Evolutionary conservation across 2,888 invertebrate genomes (phyloP).

Genomic region (Cephus rjabovi): DNA sequence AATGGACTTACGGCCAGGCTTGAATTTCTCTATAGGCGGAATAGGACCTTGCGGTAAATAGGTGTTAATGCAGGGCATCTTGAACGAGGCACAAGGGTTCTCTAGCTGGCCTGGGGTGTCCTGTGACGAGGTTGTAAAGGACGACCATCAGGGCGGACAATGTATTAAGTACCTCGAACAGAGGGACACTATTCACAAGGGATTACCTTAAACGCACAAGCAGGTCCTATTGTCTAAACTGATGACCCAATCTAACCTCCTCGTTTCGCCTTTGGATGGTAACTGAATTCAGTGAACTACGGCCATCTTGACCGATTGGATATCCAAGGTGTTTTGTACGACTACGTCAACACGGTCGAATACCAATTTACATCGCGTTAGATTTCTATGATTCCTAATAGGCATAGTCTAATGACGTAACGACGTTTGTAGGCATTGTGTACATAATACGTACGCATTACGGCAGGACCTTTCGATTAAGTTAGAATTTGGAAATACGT

Average conservation of each 20-base stretch:
- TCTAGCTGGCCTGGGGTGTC: slow-evolving; percentile 22
- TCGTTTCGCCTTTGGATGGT: not conserved
- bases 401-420: not conserved
- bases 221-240: slow-evolving; percentile 63
- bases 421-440: not conserved
- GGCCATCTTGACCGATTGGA: slow-evolving; percentile 49
- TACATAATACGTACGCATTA: not conserved
- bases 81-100: slow-evolving; percentile 28
- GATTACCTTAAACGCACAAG: slow-evolving; percentile 64
- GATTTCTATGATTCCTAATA: not conserved
- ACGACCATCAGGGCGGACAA: slow-evolving; percentile 57
- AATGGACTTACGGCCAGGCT: not conserved
- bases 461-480: not conserved
- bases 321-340: slow-evolving; percentile 10
- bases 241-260: slow-evolving; percentile 55
- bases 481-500: not conserved
- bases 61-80: slow-evolving; percentile 62
- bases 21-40: not conserved
- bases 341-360: not conserved
- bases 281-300: slow-evolving; percentile 2
- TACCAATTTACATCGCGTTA: not conserved
- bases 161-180: slow-evolving; percentile 58
- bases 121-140: slow-evolving; percentile 58
- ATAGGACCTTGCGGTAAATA: slow-evolving; percentile 45
- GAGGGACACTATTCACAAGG: slow-evolving; percentile 61